Base-by-base conservation (phyloP, 2,113 vertebrate genomes). In the Hylia prasina region DNA sequence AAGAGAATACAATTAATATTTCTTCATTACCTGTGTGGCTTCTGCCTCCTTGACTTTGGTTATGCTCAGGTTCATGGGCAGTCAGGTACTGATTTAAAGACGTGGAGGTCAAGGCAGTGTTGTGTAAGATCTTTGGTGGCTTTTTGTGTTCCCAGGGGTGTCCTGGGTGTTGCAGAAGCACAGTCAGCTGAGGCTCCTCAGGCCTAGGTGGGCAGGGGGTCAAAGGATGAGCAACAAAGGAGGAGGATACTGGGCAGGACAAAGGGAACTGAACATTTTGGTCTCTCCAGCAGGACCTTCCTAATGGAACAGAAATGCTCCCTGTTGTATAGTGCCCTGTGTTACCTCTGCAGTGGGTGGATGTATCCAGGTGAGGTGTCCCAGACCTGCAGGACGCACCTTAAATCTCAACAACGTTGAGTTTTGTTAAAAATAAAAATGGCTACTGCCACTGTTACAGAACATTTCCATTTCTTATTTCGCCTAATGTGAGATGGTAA, bases 181-280 rank as follows among this genome's bases (percentile, higher is more conserved):
- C 3, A 20, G 44, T 53, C 57, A 82, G 12, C 66, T 93, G 79
- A 86, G 63, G 11, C 31, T 42, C 73, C 37, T 45, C 33, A 24
- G 42, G 10, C 35, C 21, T 19, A 12, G 10, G 40, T 48, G 28
- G 13, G 15, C 33, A 54, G 27, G 22, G 16, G 15, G 17, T 24
- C 21, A 11, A 19, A 3, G 4, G 27, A 31, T 54, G 57, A 70
- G 13, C 64, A 47, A 4, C 2, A 0, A 1, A 16, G 78, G 51
- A 68, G 13, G 10, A 47, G 45, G 24, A 31, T 25, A 30, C 39
- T 44, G 33, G 28, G 24, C 27, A 69, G 40, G 58, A 50, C 14
- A 68, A 57, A 81, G 47, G 30, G 35, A 68, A 7, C 11, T 56
- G 53, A 17, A 42, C 13, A 5, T 48, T 86, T 47, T 63, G 31